Percentiles rank a stretch among this genome's conserved stretches.
phyloP scores from a whole-genome alignment of 2,797 vertebrate genomes.

The Pyrocephalus nanus region DNA sequence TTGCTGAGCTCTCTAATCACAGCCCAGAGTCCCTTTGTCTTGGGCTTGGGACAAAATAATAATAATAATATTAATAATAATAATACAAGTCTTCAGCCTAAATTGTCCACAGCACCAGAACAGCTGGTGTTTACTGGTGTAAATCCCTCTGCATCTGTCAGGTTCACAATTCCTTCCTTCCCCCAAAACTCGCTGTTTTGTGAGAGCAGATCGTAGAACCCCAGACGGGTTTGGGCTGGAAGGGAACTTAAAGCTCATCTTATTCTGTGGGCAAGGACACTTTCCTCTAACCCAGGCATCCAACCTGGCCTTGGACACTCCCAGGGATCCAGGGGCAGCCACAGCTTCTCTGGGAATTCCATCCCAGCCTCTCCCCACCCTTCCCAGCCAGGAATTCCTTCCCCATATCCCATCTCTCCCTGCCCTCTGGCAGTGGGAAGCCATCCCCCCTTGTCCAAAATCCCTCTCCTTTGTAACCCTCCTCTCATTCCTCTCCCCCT shows the following conservation, averaged over 20 bases:
- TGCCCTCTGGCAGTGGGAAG: no score
- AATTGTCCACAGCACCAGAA: neutral
- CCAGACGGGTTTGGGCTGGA: neutral
- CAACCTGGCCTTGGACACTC: neutral
- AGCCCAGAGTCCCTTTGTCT: neutral
- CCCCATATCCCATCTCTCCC: neutral
- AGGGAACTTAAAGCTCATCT: neutral
- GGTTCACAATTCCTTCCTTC: neutral
- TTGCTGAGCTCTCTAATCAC: neutral
- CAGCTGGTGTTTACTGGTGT: neutral
- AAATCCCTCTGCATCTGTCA: neutral
- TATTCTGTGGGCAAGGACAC: no score
- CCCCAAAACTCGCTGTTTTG: neutral
- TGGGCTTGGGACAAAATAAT: neutral
- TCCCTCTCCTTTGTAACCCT: neutral
- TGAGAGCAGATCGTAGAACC: neutral
- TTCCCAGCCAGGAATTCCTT: neutral
- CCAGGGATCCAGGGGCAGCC: neutral
- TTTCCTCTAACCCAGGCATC: no score
- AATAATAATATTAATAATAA: no score
- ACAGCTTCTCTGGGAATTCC: neutral
- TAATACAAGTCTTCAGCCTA: fast-evolving
- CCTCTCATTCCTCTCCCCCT: fast-evolving
- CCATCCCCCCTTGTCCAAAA: neutral
- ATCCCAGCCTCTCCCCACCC: neutral